phyloP scores from a whole-genome alignment of 1,140 invertebrate species.

The Notospermus geniculatus region DNA sequence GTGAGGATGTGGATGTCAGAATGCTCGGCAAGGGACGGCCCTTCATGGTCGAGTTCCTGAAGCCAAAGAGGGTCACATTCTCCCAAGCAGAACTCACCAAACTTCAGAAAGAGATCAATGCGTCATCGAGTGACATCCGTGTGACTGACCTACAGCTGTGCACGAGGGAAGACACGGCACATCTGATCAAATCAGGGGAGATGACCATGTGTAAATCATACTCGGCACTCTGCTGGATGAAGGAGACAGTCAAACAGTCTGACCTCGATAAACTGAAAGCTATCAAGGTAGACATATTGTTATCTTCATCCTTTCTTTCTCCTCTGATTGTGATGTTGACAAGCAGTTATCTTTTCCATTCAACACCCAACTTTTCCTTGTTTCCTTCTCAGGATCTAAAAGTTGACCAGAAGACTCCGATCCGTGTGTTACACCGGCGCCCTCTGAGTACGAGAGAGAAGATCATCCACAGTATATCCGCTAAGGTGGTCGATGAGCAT shows the following conservation, averaged over 20 bases:
- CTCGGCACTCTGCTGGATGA: constrained; percentile 41
- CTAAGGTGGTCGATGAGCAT: constrained; percentile 27
- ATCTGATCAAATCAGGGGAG: constrained; percentile 29
- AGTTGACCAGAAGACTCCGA: constrained; percentile 45
- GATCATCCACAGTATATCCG: constrained; percentile 34
- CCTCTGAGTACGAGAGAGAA: constrained; percentile 39
- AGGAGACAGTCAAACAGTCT: constrained; percentile 25
- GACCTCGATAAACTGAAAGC: constrained; percentile 28
- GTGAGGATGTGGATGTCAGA: constrained; percentile 90
- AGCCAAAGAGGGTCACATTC: constrained; percentile 35
- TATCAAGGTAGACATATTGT: constrained; percentile 64
- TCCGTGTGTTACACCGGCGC: constrained; percentile 46
- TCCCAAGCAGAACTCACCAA: constrained; percentile 28
- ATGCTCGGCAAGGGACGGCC: constrained; percentile 65
- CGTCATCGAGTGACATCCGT: constrained; percentile 29
- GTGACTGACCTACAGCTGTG: constrained; percentile 47
- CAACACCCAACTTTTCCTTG: no score
- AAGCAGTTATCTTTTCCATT: no score
- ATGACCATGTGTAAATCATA: constrained; percentile 47
- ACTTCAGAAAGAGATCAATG: constrained; percentile 44
- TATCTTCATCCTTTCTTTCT: not conserved
- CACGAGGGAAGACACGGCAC: constrained; percentile 28
- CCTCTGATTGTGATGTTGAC: not conserved
- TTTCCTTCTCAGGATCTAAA: constrained; percentile 55
- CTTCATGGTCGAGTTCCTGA: constrained; percentile 49